These are phyloP conservation scores for Tolypeutes matacus DNA, from an alignment of 2,797 vertebrate genomes.

Conservation along the genomic window DNA sequence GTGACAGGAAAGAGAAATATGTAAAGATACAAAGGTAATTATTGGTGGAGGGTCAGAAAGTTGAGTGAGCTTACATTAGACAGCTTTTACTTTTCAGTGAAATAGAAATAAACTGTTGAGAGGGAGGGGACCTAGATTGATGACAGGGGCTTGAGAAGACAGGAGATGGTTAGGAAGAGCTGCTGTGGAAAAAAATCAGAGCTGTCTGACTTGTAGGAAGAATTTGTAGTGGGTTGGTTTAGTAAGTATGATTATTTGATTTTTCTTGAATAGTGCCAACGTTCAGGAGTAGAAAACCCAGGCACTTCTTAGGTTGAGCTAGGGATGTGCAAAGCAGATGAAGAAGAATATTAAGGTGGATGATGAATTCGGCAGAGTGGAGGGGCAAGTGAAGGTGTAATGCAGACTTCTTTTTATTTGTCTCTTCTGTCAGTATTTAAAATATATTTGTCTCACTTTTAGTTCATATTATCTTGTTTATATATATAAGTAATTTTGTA, in stretches of 20 bases:
- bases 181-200: not conserved
- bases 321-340: not conserved
- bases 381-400: not conserved
- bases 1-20: not conserved
- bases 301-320: not conserved
- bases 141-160: not conserved
- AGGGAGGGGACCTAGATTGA: not conserved
- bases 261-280: not conserved
- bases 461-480: not conserved
- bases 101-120: not conserved
- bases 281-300: not conserved
- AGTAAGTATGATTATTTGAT: constrained; percentile 8
- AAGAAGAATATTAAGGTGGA: not conserved
- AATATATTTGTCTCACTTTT: not conserved
- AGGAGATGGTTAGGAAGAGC: not conserved
- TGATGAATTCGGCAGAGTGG: not conserved
- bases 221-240: not conserved
- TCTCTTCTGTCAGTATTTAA: not conserved
- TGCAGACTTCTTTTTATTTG: not conserved
- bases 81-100: not conserved
- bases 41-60: not conserved
- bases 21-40: not conserved
- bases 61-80: not conserved
- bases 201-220: not conserved
- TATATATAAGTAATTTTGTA: not conserved